Evolutionary conservation across 2,888 invertebrate genomes (phyloP), one percentile per base, ranked within the genome.

Genomic region (Volucella bombylans): DNA sequence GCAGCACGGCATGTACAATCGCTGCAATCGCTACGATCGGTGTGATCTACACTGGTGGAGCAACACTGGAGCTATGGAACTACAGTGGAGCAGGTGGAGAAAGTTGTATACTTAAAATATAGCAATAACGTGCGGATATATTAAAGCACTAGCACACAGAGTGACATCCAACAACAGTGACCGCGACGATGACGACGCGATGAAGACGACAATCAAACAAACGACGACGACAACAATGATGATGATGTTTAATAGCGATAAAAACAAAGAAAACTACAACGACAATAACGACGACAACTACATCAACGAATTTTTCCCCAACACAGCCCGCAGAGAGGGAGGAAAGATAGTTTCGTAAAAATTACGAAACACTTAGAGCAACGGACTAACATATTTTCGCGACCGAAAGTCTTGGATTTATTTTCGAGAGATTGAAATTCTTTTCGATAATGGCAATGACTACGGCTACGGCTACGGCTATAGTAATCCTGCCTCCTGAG

Each of bases 31-130:
- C 31, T 31, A 31, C 31, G 31, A 31, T 31, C 31, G 31, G 6
- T 18, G 6, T 50, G 77, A 67, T 77, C 77, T 69, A 74, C 31
- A 31, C 69, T 62, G 68, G 62, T 72, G 61, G 67, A 74, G 47
- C 62, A 73, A 68, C 61, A 74, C 49, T 49, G 31, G 6, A 31
- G 31, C 31, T 31, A 31, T 31, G 31, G 6, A 31, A 31, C 31
- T 31, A 31, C 31, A 31, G 54, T 54, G 6, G 71, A 67, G 57
- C 72, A 83, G 83, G 80, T 83, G 74, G 83, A 80, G 83, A 83
- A 83, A 83, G 83, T 83, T 83, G 74, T 73, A 62, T 49, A 61
- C 43, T 67, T 31, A 67, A 76, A 67, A 39, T 50, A 55, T 52
- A 71, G 64, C 69, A 47, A 77, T 54, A 77, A 69, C 64, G 49